phyloP scores from a whole-genome alignment of 2,113 vertebrate species.

The Aythya baeri region DNA sequence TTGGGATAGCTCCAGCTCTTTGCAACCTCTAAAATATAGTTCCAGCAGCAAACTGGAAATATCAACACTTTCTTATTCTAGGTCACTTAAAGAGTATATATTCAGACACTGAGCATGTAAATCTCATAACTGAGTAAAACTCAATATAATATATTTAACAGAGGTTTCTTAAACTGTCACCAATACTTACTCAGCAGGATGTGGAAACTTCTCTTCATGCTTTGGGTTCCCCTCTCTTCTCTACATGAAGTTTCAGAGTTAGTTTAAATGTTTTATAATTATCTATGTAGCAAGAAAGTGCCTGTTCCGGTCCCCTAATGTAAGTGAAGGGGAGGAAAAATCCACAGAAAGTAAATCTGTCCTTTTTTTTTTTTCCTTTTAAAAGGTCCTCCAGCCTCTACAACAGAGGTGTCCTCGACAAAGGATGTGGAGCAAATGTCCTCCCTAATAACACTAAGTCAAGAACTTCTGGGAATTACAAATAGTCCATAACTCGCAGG shows the following conservation, averaged over 20 bases:
- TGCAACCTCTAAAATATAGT: background rate
- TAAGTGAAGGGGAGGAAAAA: background rate
- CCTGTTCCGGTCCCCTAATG: background rate
- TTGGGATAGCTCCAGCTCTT: background rate
- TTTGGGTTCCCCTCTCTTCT: constrained; percentile 2
- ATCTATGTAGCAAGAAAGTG: background rate
- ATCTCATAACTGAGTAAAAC: constrained; percentile 1
- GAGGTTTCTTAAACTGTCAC: background rate
- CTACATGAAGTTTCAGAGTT: background rate
- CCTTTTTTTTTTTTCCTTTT: background rate
- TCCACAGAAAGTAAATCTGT: fast-evolving
- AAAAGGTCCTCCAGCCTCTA: background rate
- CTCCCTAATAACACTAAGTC: fast-evolving
- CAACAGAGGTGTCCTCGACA: fast-evolving
- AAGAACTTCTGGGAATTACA: background rate
- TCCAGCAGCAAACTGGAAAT: background rate
- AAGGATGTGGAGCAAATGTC: background rate
- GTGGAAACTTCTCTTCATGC: constrained; percentile 47
- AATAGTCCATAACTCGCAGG: background rate
- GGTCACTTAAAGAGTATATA: background rate
- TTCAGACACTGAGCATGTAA: background rate
- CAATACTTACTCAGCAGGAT: constrained; percentile 54
- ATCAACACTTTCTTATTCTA: background rate
- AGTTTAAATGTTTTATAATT: background rate
- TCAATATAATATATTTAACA: background rate